phyloP scores from a whole-genome alignment of 2,888 invertebrate species.

The Geophilus truncorum region DNA sequence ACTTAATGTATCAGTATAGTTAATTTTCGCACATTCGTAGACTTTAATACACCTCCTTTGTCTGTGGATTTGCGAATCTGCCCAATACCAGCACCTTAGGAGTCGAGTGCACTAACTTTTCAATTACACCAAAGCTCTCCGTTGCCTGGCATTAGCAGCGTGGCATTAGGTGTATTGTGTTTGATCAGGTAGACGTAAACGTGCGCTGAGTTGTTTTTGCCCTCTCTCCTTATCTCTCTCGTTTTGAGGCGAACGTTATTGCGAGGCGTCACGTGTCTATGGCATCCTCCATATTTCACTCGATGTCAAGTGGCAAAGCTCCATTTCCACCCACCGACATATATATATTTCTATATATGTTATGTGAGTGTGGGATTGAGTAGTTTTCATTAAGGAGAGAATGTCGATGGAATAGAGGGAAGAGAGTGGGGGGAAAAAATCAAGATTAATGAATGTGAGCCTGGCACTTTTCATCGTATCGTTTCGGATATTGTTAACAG shows the following conservation, averaged over 20 bases:
- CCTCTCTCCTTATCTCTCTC: background rate
- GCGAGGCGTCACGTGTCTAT: constrained; percentile 4
- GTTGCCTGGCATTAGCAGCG: background rate
- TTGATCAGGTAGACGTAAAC: background rate
- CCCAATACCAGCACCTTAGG: too few relatives aligned
- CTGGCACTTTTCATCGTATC: background rate
- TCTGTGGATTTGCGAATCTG: too few relatives aligned
- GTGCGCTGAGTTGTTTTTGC: background rate
- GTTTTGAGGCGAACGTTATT: background rate
- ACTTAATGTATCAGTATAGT: too few relatives aligned
- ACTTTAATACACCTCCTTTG: too few relatives aligned
- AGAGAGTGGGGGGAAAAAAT: too few relatives aligned
- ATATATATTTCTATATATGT: too few relatives aligned
- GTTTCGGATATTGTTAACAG: background rate
- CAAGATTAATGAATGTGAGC: background rate
- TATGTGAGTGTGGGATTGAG: background rate
- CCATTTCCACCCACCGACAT: background rate
- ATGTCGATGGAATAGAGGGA: background rate
- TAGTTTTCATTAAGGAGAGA: background rate
- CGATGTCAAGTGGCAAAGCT: constrained; percentile 9
- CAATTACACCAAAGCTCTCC: too few relatives aligned
- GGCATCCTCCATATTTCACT: constrained; percentile 18
- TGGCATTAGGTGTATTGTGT: background rate
- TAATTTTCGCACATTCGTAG: too few relatives aligned
- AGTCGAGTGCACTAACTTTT: too few relatives aligned